Percentiles rank a stretch among this genome's conserved stretches.
phyloP scores from a whole-genome alignment of 2,113 vertebrate genomes.

The human region GRCh38 chrX:136042501-136043000 shows the following conservation, averaged over 20 bases:
- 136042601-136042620: background rate
- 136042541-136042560: background rate
- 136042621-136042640: conserved; percentile 5
- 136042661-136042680: conserved; percentile 17
- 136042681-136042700: background rate
- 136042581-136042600: background rate
- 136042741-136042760: background rate
- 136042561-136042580: background rate
- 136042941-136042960: conserved; percentile 37
- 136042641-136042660: background rate
- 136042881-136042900: background rate
- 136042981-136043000: conserved; percentile 33
- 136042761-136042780: background rate
- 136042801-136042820: background rate
- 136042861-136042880: background rate
- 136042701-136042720: background rate
- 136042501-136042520: conserved; percentile 16
- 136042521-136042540: background rate
- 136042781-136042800: background rate
- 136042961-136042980: background rate
- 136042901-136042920: conserved; percentile 28
- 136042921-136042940: background rate
- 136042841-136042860: background rate
- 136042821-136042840: background rate
- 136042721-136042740: background rate